Evolutionary conservation across 1,140 invertebrate species (phyloP), one percentile per base, ranked within the genome.

Genomic region (Venturia canescens): DNA sequence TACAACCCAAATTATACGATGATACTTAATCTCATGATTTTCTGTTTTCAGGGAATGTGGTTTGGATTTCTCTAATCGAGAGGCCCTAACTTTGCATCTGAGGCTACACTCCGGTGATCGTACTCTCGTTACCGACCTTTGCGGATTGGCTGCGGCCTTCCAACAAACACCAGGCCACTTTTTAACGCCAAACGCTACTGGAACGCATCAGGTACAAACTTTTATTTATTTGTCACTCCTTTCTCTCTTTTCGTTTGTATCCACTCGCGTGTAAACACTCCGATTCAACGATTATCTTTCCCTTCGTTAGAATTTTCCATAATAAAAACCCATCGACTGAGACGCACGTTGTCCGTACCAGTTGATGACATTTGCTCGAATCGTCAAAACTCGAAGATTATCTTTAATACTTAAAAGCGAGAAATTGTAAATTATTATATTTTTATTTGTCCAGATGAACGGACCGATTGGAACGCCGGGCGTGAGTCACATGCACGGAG

Each of bases 91-190:
- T 78, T 92, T 96, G 80, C 96, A 97, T 91, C 94, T 96, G 88
- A 94, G 96, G 86, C 92, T 96, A 87, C 97, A 97, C 91, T 95
- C 95, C 80, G 96, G 96, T 77, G 95, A 97, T 88, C 94, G 96
- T 85, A 96, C 96, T 70, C 95, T 96, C 86, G 96, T 97, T 76
- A 97, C 96, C 82, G 96, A 97, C 91, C 93, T 97, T 86, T 97
- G 97, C 92, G 96, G 96, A 71, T 92, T 96, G 83, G 96, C 95
- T 38, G 95, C 95, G 67, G 95, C 95, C 67, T 92, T 96, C 86
- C 94, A 95, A 89, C 91, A 92, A 83, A 91, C 91, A 34, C 94
- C 95, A 75, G 94, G 94, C 78, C 93, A 94, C 84, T 94, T 94
- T 77, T 90, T 94, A 67, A 91, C 91, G n/a, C 88, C 90, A 3